phyloP scores from a whole-genome alignment of 2,888 invertebrate species.

The Alloscopus bannaensis region DNA sequence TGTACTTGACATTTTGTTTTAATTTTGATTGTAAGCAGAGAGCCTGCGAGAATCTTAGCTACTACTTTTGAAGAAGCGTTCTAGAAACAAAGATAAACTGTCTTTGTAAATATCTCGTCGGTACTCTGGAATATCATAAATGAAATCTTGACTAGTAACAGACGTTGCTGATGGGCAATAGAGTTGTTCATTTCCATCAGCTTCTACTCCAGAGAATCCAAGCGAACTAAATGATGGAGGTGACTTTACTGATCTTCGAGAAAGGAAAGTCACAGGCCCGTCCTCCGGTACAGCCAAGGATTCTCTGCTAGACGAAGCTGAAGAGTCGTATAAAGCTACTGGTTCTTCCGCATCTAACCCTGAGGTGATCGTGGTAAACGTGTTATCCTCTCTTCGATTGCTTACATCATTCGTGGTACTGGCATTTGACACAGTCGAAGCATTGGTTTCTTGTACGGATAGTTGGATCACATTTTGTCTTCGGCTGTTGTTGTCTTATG shows the following conservation, averaged over 20 bases:
- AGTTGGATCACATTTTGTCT: too few species aligned
- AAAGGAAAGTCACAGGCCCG: background rate
- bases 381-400: too few species aligned
- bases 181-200: background rate
- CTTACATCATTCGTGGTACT: too few species aligned
- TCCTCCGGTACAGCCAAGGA: background rate
- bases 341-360: slow-evolving; percentile 23
- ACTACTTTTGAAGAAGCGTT: slow-evolving; percentile 22
- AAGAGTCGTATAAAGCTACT: slow-evolving; percentile 16
- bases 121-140: slow-evolving; percentile 27
- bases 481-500: too few species aligned
- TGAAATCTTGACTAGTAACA: background rate
- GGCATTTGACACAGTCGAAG: too few species aligned
- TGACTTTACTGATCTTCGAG: background rate
- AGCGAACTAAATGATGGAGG: background rate
- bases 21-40: too few species aligned
- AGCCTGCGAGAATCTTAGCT: too few species aligned
- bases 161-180: background rate
- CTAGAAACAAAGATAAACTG: slow-evolving; percentile 30
- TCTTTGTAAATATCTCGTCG: slow-evolving; percentile 40
- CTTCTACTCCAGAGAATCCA: background rate
- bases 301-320: slow-evolving; percentile 1
- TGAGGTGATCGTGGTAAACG: too few species aligned
- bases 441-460: too few species aligned
- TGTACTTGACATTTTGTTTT: too few species aligned